Evolutionary conservation across 2,113 vertebrate species (phyloP).

Genomic region (Pimephales promelas): DNA sequence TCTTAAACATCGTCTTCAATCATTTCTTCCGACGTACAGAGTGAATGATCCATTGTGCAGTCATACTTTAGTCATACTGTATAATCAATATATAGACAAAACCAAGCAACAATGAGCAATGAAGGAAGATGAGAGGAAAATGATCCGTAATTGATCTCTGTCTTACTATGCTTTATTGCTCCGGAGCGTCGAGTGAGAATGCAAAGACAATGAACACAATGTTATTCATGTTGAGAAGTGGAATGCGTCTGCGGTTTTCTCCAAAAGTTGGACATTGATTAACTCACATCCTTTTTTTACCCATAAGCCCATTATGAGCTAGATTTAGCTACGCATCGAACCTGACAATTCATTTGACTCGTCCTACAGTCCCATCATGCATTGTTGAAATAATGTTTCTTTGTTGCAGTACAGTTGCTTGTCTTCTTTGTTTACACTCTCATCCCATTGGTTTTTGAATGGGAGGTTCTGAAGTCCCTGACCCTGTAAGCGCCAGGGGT

Average conservation of each 20-base stretch:
- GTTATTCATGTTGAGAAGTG: constrained; percentile 29
- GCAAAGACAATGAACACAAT: constrained; percentile 25
- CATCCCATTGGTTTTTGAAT: not conserved
- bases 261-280: constrained; percentile 29
- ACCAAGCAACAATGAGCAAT: constrained; percentile 18
- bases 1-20: not conserved
- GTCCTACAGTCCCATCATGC: not conserved
- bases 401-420: not conserved
- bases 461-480: not conserved
- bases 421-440: not conserved
- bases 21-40: not conserved
- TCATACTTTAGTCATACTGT: constrained; percentile 19
- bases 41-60: not conserved
- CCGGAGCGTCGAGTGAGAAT: not conserved
- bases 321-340: not conserved
- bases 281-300: constrained; percentile 20
- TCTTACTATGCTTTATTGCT: constrained; percentile 23
- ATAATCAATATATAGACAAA: constrained; percentile 47
- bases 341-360: constrained; percentile 21
- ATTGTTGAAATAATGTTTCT: not conserved
- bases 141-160: constrained; percentile 45
- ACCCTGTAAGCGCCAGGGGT: not conserved
- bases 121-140: constrained; percentile 36
- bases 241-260: not conserved
- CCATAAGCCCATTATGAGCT: constrained; percentile 17